Evolutionary conservation across 2,888 invertebrate genomes (phyloP).

Genomic region (Athetis lepigone): DNA sequence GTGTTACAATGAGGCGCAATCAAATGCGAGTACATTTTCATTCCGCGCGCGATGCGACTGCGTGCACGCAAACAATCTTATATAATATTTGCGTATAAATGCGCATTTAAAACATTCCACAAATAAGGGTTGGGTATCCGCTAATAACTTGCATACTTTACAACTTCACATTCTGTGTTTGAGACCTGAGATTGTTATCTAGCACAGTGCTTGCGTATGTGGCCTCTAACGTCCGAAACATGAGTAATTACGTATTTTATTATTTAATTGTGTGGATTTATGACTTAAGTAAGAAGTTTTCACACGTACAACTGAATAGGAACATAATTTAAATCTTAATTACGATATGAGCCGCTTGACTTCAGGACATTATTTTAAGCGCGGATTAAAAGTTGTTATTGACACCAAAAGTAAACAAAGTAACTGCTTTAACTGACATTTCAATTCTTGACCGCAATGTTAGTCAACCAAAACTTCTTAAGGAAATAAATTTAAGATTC

Average conservation of each 20-base stretch:
- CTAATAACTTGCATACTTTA: conserved; percentile 72
- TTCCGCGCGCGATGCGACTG: conserved; percentile 71
- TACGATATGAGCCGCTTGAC: conserved; percentile 30
- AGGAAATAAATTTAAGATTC: background rate
- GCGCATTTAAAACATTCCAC: conserved; percentile 80
- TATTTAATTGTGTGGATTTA: conserved; percentile 43
- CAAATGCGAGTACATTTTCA: conserved; percentile 71
- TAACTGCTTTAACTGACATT: conserved; percentile 22
- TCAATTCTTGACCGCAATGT: conserved; percentile 25
- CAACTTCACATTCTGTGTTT: conserved; percentile 62
- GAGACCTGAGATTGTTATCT: conserved; percentile 66
- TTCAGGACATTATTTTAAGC: conserved; percentile 29
- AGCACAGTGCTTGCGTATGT: conserved; percentile 36
- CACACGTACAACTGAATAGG: conserved; percentile 36
- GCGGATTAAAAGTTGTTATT: conserved; percentile 15
- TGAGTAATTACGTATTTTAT: conserved; percentile 37
- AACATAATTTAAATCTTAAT: conserved; percentile 41
- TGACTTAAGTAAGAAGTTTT: conserved; percentile 17
- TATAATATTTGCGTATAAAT: conserved; percentile 79
- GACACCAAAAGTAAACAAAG: conserved; percentile 34
- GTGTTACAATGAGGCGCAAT: conserved; percentile 64
- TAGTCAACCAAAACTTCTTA: background rate
- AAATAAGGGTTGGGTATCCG: conserved; percentile 77
- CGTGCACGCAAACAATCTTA: conserved; percentile 77
- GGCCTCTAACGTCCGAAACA: conserved; percentile 44